phyloP scores from a whole-genome alignment of 1,140 invertebrate species.

The Neocloeon triangulifer region DNA sequence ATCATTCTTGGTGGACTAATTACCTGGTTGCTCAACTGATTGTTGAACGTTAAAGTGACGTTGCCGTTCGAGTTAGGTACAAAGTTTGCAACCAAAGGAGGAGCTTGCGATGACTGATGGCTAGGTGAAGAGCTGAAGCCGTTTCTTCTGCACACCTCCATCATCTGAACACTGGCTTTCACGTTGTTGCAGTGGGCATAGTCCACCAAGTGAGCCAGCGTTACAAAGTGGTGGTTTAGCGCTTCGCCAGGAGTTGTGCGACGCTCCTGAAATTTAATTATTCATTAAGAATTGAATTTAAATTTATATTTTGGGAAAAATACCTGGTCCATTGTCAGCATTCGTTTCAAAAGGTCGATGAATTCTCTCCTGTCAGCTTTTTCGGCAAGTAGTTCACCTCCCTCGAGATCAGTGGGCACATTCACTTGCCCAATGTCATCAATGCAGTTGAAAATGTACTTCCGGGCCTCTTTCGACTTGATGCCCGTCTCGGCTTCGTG shows the following conservation, averaged over 20 bases:
- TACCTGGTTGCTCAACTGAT: constrained; percentile 48
- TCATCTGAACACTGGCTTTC: constrained; percentile 87
- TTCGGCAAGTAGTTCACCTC: constrained; percentile 82
- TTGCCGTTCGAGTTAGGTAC: constrained; percentile 53
- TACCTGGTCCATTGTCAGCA: constrained; percentile 94
- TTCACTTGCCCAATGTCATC: constrained; percentile 98
- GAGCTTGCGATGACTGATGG: constrained; percentile 17
- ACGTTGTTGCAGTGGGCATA: constrained; percentile 94
- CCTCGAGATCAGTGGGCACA: constrained; percentile 89
- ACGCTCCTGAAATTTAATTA: constrained; percentile 47
- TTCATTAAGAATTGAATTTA: no score
- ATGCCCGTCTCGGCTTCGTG: constrained; percentile 94
- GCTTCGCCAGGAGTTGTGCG: constrained; percentile 89
- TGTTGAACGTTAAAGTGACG: constrained; percentile 74
- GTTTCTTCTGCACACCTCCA: constrained; percentile 64
- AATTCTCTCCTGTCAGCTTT: constrained; percentile 91
- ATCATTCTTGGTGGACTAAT: no score
- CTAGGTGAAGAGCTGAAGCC: constrained; percentile 25
- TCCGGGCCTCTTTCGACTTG: constrained; percentile 97
- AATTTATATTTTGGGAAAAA: no score
- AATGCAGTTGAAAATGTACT: constrained; percentile 98
- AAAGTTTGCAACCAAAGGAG: constrained; percentile 32
- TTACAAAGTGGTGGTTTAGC: constrained; percentile 85
- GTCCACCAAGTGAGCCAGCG: constrained; percentile 78
- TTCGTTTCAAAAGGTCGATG: constrained; percentile 88